Conservation (phyloP, 2,888 invertebrate species). For the Petrolisthes manimaculis region DNA sequence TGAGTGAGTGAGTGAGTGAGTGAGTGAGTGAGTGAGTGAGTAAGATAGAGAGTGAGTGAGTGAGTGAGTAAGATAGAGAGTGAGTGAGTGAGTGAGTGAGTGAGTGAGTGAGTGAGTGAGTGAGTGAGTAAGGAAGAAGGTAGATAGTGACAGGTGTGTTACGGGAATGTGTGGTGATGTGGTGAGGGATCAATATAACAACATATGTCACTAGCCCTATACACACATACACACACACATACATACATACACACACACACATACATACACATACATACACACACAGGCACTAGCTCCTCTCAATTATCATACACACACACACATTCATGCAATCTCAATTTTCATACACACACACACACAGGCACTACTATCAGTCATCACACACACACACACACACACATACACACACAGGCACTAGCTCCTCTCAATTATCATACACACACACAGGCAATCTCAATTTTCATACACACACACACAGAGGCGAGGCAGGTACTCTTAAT, state of each 20-base stretch:
- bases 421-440: background rate
- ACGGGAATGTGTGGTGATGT: background rate
- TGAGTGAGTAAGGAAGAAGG: background rate
- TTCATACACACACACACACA: background rate
- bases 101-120: too few species aligned
- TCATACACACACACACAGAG: too few species aligned
- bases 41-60: too few species aligned
- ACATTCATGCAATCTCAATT: background rate
- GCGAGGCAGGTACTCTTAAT: too few species aligned
- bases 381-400: background rate
- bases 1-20: too few species aligned
- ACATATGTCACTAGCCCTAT: background rate
- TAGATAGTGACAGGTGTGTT: too few species aligned
- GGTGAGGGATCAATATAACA: background rate
- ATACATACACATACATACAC: background rate
- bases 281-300: background rate
- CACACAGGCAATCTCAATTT: background rate
- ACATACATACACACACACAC: conserved; percentile 14
- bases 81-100: too few species aligned
- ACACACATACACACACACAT: conserved; percentile 12
- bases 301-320: too few species aligned
- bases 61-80: too few species aligned
- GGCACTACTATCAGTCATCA: background rate
- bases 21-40: too few species aligned
- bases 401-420: background rate